These are phyloP conservation scores for Bombus polaris DNA, from an alignment of 1,140 invertebrate genomes.

Conservation along the genomic window DNA sequence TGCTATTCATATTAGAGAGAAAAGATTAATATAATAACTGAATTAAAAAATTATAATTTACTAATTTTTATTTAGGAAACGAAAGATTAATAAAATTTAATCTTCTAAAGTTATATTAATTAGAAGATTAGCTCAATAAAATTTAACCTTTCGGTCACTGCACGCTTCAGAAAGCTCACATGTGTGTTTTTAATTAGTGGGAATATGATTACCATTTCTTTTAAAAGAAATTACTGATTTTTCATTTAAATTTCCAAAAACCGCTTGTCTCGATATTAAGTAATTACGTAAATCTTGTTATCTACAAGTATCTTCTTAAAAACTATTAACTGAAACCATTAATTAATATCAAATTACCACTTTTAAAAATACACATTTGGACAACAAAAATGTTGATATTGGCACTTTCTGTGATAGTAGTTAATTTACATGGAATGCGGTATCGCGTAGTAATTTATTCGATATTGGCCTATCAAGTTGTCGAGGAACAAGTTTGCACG, in stretches of 20 bases:
- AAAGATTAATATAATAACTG: background rate
- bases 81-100: background rate
- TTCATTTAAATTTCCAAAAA: background rate
- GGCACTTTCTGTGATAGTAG: background rate
- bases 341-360: background rate
- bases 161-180: background rate
- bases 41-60: background rate
- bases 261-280: background rate
- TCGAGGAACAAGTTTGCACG: constrained; percentile 22
- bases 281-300: background rate
- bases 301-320: background rate
- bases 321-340: background rate
- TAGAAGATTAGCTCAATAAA: too few species aligned
- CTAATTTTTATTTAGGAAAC: background rate
- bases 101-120: too few species aligned
- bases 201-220: too few species aligned
- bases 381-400: background rate
- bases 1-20: too few species aligned
- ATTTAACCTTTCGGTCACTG: background rate
- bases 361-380: background rate
- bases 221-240: too few species aligned
- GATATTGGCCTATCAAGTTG: constrained; percentile 3
- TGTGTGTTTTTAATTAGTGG: background rate
- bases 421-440: background rate
- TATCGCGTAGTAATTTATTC: constrained; percentile 24